Conservation (phyloP, 2,888 invertebrate genomes). For the Abscondita cerata region DNA sequence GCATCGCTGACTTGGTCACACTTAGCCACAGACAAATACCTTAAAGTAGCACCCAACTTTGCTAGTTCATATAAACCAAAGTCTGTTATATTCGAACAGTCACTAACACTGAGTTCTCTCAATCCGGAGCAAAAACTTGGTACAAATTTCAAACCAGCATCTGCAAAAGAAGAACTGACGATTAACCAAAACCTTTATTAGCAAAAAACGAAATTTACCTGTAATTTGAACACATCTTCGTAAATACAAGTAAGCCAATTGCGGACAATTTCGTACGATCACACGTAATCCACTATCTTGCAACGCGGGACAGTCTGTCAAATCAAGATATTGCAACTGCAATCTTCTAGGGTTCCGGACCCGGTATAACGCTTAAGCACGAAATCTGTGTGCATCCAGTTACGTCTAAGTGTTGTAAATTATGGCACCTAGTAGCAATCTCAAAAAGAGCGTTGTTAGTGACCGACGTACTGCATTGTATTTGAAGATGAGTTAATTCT, state of each 20-base stretch:
- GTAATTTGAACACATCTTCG: conserved; percentile 88
- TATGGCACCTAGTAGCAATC: conserved; percentile 78
- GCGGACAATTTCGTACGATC: conserved; percentile 86
- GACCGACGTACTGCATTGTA: conserved; percentile 76
- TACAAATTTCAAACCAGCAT: conserved; percentile 89
- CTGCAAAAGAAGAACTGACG: conserved; percentile 59
- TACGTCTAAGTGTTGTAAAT: conserved; percentile 84
- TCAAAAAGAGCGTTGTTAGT: conserved; percentile 81
- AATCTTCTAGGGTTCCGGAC: conserved; percentile 71
- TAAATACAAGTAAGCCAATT: conserved; percentile 85
- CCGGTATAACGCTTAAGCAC: conserved; percentile 75
- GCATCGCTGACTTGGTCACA: conserved; percentile 93
- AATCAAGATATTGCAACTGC: conserved; percentile 85
- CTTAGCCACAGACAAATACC: conserved; percentile 93
- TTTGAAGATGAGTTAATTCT: conserved; percentile 80
- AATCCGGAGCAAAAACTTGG: conserved; percentile 87
- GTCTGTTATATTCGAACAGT: conserved; percentile 88
- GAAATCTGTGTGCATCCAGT: conserved; percentile 83
- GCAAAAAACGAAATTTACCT: conserved; percentile 60
- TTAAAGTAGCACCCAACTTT: conserved; percentile 84
- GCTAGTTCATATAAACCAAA: conserved; percentile 91
- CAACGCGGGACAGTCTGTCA: conserved; percentile 87
- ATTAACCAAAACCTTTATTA: background rate
- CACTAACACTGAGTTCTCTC: conserved; percentile 88
- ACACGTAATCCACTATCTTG: conserved; percentile 85